Base-by-base conservation (phyloP, 2,113 vertebrate species). In the Strigops habroptila region DNA sequence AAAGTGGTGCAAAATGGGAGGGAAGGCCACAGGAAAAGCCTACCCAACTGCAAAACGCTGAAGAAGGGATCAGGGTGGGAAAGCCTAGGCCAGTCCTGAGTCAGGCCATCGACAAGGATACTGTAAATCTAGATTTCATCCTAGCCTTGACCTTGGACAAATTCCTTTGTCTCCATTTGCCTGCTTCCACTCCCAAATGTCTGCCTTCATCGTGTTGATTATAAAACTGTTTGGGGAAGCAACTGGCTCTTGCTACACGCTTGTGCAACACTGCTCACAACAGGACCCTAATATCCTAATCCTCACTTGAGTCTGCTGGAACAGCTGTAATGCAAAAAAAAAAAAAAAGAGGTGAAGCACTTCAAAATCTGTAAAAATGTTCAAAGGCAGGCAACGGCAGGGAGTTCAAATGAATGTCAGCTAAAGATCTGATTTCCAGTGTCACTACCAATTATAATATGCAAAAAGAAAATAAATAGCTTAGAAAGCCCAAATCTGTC, bases 111-210 rank as follows among this genome's bases (percentile, higher is more conserved):
- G 82, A 82, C 28, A 86, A 79, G 27, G 49, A 82, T 7, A 3
- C 7, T 80, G 91, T 53, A 96, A 96, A 86, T 18, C 59, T 80
- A 82, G 37, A 88, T 90, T 88, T 62, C 31, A 57, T 74, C 37
- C 55, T 71, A 85, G 37, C 46, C 41, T 82, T 80, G 82, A 91
- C 59, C 53, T 59, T 90, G 70, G 90, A 86, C 59, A 86, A 67
- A 14, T 41, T 88, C 14, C 51, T 86, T 37, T 53, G 41, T 59
- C 75, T 88, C 90, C 64, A 53, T 80, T 82, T 91, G 59, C 68
- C 49, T 90, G n/a, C 33, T 88, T 86, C 59, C 71, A 90, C 18
- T 91, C 82, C 33, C 16, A 53, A 59, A 59, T 75, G 51, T 65
- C 51, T 85, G 71, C 44, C 48, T 92, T 78, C 65, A 28, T 41